Evolutionary conservation across 2,888 invertebrate genomes (phyloP).

Genomic region (Glyphotaelius pellucidus): DNA sequence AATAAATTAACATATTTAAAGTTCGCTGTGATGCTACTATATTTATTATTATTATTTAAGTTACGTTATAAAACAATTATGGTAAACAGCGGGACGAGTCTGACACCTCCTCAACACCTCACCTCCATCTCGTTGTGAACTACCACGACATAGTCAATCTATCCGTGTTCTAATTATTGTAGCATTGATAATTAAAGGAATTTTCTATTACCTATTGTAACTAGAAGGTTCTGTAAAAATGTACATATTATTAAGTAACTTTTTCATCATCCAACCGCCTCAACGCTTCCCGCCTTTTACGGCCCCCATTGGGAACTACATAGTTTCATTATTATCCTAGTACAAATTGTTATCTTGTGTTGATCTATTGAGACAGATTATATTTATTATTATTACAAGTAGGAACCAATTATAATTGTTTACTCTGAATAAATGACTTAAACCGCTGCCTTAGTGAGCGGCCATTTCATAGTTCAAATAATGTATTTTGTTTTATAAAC

Average conservation of each 20-base stretch:
- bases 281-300: background rate
- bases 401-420: background rate
- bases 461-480: background rate
- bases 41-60: constrained; percentile 57
- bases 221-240: constrained; percentile 41
- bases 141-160: constrained; percentile 13
- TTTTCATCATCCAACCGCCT: background rate
- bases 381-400: background rate
- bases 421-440: background rate
- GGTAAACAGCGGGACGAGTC: constrained; percentile 8
- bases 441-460: background rate
- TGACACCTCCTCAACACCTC: background rate
- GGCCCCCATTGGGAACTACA: background rate
- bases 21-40: constrained; percentile 64
- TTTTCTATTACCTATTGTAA: constrained; percentile 27
- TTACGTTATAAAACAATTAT: constrained; percentile 14
- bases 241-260: constrained; percentile 44
- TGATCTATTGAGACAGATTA: background rate
- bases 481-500: background rate
- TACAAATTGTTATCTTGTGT: background rate
- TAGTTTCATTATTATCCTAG: background rate
- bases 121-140: background rate
- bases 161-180: constrained; percentile 19
- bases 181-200: constrained; percentile 22
- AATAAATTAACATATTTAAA: constrained; percentile 61